phyloP scores from a whole-genome alignment of 1,140 invertebrate genomes.

The Cepaea nemoralis region DNA sequence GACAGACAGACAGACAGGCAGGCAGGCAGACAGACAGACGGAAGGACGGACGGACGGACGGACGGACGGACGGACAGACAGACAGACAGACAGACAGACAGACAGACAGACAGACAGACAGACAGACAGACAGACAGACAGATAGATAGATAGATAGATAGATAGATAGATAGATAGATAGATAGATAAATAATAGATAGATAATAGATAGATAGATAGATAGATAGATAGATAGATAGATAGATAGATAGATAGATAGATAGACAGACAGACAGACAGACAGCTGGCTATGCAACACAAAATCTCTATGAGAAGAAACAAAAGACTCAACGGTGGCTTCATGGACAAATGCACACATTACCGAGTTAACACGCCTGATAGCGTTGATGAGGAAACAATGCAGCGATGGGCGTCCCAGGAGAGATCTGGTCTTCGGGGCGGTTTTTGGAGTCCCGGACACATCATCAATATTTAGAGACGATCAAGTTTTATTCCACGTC shows the following conservation, averaged over 20 bases:
- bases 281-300: background rate
- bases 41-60: background rate
- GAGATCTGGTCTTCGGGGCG: background rate
- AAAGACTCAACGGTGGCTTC: background rate
- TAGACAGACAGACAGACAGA: constrained; percentile 9
- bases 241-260: background rate
- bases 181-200: background rate
- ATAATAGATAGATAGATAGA: constrained; percentile 6
- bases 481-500: background rate
- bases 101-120: background rate
- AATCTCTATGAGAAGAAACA: background rate
- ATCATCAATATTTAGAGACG: constrained; percentile 13
- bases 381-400: background rate
- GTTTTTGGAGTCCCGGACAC: background rate
- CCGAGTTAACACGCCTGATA: background rate
- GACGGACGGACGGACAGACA: constrained; percentile 7
- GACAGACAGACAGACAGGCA: constrained; percentile 12
- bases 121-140: background rate
- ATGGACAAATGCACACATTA: constrained; percentile 3
- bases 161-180: background rate
- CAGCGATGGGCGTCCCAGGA: background rate
- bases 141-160: background rate
- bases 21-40: constrained; percentile 9
- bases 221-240: background rate
- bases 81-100: constrained; percentile 5